These are phyloP conservation scores for Parascotia fuliginaria DNA, from an alignment of 2,888 invertebrate genomes.

Conservation along the genomic window DNA sequence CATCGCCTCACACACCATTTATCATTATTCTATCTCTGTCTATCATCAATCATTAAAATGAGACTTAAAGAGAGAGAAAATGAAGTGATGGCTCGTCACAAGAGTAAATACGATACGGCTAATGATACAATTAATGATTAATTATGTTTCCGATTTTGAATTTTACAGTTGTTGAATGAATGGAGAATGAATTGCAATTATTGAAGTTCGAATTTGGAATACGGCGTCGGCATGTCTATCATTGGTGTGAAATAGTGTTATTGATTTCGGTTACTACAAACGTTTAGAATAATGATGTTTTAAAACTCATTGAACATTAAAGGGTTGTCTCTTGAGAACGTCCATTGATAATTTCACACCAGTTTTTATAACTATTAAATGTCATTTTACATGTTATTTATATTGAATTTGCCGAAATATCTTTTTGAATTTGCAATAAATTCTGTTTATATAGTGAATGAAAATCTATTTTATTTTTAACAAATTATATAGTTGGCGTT, in stretches of 20 bases:
- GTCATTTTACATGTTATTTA: constrained; percentile 51
- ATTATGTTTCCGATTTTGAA: constrained; percentile 72
- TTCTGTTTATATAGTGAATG: too few relatives aligned
- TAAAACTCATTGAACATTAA: constrained; percentile 54
- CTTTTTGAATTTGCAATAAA: not conserved
- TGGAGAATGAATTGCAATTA: constrained; percentile 33
- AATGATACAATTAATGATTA: constrained; percentile 83
- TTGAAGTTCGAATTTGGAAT: constrained; percentile 31
- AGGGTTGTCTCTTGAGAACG: constrained; percentile 44
- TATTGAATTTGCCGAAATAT: constrained; percentile 20
- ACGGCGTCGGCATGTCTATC: constrained; percentile 66
- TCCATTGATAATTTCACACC: constrained; percentile 64
- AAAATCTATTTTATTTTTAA: too few relatives aligned
- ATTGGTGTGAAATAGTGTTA: constrained; percentile 41
- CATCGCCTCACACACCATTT: constrained; percentile 73
- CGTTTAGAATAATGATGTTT: constrained; percentile 57
- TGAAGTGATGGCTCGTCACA: constrained; percentile 72
- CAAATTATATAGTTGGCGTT: too few relatives aligned
- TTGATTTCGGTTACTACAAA: constrained; percentile 45
- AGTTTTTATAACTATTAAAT: constrained; percentile 57
- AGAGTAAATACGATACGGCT: constrained; percentile 75
- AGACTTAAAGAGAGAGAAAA: constrained; percentile 85
- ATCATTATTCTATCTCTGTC: constrained; percentile 68
- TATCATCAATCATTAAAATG: constrained; percentile 81
- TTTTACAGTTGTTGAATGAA: constrained; percentile 67